Base-by-base conservation (phyloP, 1,140 invertebrate species). In the Stegodyphus dumicola region DNA sequence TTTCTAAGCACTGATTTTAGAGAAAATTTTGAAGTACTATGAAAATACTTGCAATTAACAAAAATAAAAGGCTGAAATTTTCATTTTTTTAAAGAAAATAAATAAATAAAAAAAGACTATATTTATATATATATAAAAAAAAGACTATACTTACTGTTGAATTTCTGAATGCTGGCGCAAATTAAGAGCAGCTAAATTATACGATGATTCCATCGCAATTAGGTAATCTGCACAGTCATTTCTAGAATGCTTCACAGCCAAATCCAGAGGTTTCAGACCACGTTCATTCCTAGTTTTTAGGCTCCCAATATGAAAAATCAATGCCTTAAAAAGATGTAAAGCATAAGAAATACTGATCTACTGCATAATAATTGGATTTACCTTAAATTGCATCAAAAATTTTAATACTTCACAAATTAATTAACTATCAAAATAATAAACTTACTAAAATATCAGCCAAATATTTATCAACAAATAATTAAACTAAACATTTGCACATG, bases 111-210 rank as follows among this genome's bases (percentile, higher is more conserved):
- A n/a, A n/a, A n/a, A n/a, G n/a, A n/a, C n/a, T n/a, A n/a, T n/a
- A n/a, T n/a, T n/a, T n/a, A n/a, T n/a, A n/a, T n/a, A n/a, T n/a
- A n/a, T n/a, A n/a, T n/a, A n/a, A n/a, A n/a, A n/a, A n/a, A n/a
- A n/a, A n/a, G n/a, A n/a, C 66, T 11, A 76, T 51, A 85, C 86
- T 87, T 85, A 87, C 86, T 85, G 69, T 49, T 87, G 76, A 54
- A 87, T 69, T 17, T 87, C 86, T 49, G 64, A 52, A 67, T 85
- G 56, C 18, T 83, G 78, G 10, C 60, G 56, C 13, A 84, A 74
- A 75, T 87, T 83, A 17, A 83, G 54, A 52, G 86, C 65, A 54
- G 86, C 75, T 75, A 87, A 85, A 64, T 77, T 77, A 64, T 77
- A 75, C 49, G 67, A 85, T 11, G 86, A 78, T 76, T 87, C 86